Conservation (phyloP, 2,113 vertebrate genomes). For the Sinocyclocheilus grahami region DNA sequence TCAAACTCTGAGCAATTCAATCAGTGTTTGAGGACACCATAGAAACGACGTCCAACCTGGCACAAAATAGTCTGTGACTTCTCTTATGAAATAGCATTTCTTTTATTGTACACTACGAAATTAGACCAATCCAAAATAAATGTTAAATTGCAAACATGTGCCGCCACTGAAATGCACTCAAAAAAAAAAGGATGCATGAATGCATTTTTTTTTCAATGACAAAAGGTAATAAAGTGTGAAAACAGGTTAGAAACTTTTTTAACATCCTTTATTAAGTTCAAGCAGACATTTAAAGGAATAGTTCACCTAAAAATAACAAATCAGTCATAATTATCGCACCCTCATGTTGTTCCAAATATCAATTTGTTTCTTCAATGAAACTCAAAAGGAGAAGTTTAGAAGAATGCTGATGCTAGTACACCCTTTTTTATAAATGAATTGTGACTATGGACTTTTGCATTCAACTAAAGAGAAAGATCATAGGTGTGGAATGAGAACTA, state of each 20-base stretch:
- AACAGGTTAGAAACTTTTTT: background rate
- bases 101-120: background rate
- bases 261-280: background rate
- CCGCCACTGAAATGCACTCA: background rate
- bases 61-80: background rate
- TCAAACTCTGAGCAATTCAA: no score
- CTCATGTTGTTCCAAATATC: background rate
- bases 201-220: background rate
- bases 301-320: background rate
- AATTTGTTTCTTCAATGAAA: background rate
- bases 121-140: background rate
- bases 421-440: background rate
- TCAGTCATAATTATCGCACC: background rate
- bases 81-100: background rate
- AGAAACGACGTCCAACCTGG: no score
- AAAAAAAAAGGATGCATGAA: no score
- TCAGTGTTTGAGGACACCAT: no score
- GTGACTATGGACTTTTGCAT: background rate
- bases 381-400: background rate
- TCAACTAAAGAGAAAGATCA: no score
- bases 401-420: background rate
- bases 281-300: background rate
- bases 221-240: background rate
- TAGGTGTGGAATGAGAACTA: background rate
- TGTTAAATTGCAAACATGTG: background rate